Base-by-base conservation (phyloP, 2,888 invertebrate genomes). In the Torymus aiolomorphi region DNA sequence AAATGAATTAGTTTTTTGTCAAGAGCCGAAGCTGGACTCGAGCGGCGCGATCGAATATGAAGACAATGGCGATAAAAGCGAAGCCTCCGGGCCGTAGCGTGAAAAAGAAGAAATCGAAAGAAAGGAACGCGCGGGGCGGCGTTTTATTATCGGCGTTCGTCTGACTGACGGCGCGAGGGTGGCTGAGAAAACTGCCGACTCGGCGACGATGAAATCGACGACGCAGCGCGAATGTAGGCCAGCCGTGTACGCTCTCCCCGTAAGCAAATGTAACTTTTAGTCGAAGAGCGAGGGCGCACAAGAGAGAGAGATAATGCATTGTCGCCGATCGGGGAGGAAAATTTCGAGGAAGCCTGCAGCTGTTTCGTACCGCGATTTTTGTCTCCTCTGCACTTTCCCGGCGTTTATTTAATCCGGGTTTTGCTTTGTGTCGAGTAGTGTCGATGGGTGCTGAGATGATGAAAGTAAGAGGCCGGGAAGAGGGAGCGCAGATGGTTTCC, bases 101-200 rank as follows among this genome's bases (percentile, higher is more conserved):
- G 31, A 62, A 49, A 18, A 62, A 72, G 69, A 31, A 69, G 63
- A 42, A n/a, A n/a, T n/a, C 14, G 66, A 52, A 42, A 66, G 20
- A 52, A 52, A 20, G 66, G 52, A 18, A 61, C 52, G n/a, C n/a
- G n/a, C n/a, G n/a, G 62, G 18, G n/a, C 4, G 31, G 31, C 70
- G 70, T 63, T 63, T 76, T 76, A 76, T 70, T 71, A 71, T 71
- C 70, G 76, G 56, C 71, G 66, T 59, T 61, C 66, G 42, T 52
- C 77, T 62, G 69, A 61, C 49, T 49, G 72, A 54, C 66, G 31
- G 31, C 5, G 31, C 31, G 31, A 31, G 31, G 31, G 5, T 3
- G 4, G 0, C 49, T 10, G 67, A 59, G 71, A 66, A 59, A 57
- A 73, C 49, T 65, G 72, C 65, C 57, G 54, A 72, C 18, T 49